Conservation (phyloP, 2,888 invertebrate genomes). For the Lasioglossum morio region DNA sequence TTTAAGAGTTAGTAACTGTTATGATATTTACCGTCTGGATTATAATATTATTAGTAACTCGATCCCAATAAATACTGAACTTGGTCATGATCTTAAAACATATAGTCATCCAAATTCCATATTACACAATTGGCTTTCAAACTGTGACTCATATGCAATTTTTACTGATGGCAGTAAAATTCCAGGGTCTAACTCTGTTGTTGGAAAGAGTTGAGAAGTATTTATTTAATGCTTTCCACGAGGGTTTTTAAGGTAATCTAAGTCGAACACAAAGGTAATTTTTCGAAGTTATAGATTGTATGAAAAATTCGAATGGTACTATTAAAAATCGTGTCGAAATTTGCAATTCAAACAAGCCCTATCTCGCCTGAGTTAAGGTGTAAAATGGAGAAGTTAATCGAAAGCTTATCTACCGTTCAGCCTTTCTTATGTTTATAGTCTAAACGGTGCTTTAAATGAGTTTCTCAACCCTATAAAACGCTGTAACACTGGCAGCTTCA, state of each 20-base stretch:
- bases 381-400: neutral
- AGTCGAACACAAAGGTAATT: too few relatives aligned
- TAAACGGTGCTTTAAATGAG: neutral
- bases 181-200: neutral
- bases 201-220: too few relatives aligned
- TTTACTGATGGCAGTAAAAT: neutral
- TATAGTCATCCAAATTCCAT: too few relatives aligned
- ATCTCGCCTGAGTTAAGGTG: neutral
- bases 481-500: neutral
- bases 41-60: too few relatives aligned
- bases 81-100: too few relatives aligned
- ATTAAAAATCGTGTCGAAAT: neutral
- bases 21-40: too few relatives aligned
- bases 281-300: neutral
- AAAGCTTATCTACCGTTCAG: neutral
- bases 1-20: too few relatives aligned
- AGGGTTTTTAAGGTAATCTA: too few relatives aligned
- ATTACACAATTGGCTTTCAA: neutral
- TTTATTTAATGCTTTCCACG: too few relatives aligned
- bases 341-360: neutral
- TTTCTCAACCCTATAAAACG: neutral
- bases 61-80: too few relatives aligned
- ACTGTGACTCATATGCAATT: neutral
- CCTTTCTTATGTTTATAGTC: neutral
- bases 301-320: neutral